These are phyloP conservation scores for Drosophila peninsularis DNA, from an alignment of 2,888 invertebrate genomes.

Conservation along the genomic window DNA sequence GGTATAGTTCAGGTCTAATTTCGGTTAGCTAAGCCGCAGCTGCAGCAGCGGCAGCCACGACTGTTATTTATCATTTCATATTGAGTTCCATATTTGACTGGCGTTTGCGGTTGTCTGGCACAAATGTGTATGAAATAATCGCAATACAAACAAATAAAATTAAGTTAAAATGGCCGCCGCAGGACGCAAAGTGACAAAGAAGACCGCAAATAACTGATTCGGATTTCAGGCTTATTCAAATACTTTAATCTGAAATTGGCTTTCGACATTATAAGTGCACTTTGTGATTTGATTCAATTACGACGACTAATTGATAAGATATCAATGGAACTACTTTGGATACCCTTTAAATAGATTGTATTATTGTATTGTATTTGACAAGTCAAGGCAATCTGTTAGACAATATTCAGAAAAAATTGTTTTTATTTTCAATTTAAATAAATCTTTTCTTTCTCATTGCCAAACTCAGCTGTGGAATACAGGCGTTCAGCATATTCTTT, in stretches of 20 bases:
- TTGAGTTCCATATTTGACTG: slow-evolving; percentile 35
- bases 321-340: neutral
- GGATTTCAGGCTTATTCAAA: slow-evolving; percentile 31
- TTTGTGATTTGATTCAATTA: slow-evolving; percentile 54
- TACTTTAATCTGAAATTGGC: slow-evolving; percentile 30
- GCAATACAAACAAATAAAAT: neutral
- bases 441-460: neutral
- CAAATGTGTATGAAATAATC: neutral
- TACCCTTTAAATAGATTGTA: too few relatives aligned
- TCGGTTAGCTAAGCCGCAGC: slow-evolving; percentile 57
- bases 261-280: slow-evolving; percentile 40
- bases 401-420: too few relatives aligned
- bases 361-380: too few relatives aligned
- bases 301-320: slow-evolving; percentile 42
- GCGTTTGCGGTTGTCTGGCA: slow-evolving; percentile 38
- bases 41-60: neutral
- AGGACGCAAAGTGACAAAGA: slow-evolving; percentile 2
- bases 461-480: neutral
- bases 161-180: neutral
- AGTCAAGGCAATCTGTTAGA: neutral
- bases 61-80: slow-evolving; percentile 35
- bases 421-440: too few relatives aligned
- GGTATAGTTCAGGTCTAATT: slow-evolving; percentile 40
- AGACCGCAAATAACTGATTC: slow-evolving; percentile 45
- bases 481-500: neutral